Base-by-base conservation (phyloP, 2,797 vertebrate species). In the Sebastes itinus region DNA sequence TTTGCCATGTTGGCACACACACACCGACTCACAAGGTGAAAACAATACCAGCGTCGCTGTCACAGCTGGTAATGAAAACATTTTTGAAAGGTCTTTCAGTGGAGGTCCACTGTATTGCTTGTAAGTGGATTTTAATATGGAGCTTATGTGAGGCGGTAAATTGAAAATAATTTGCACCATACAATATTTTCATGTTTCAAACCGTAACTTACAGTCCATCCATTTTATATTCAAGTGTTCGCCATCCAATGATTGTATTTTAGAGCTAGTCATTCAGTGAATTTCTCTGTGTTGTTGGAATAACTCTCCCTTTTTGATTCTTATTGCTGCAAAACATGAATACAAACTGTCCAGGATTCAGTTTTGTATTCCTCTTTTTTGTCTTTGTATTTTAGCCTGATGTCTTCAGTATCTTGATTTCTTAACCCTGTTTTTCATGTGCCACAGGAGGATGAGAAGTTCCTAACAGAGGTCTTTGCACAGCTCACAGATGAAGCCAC, bases 391-490 rank as follows among this genome's bases (percentile, higher is more conserved):
- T 54, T 54, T 18, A 49, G 10, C 35, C 18, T n/a, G n/a, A 3
- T 63, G 13, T 52, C 0, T 62, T 33, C 1, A 13, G 4, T 28
- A 38, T 60, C 10, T 78, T 72, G 16, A 14, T 78, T 28, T 69
- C 4, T 77, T 56, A 75, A 81, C 61, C 23, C 0, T 56, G 33
- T 80, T 83, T 75, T 81, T 56, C 49, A 8, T 90, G 22, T 93
- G 62, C 54, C 12, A 2, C 92, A 99, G 98, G 98, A 99, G 95
- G 98, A 99, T 12, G 98, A 99, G 90, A 99, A 99, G 87, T 99
- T 99, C 96, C 94, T 99, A 80, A 99, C 98, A 1, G 98, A 99
- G 95, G 97, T 99, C 89, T 99, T 99, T 96, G 98, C 98, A 94
- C 98, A 99, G 66, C 96, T 99, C 93, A 99, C 98, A 82, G 98